phyloP scores from a whole-genome alignment of 2,888 invertebrate species.

The Artemia sinica region DNA sequence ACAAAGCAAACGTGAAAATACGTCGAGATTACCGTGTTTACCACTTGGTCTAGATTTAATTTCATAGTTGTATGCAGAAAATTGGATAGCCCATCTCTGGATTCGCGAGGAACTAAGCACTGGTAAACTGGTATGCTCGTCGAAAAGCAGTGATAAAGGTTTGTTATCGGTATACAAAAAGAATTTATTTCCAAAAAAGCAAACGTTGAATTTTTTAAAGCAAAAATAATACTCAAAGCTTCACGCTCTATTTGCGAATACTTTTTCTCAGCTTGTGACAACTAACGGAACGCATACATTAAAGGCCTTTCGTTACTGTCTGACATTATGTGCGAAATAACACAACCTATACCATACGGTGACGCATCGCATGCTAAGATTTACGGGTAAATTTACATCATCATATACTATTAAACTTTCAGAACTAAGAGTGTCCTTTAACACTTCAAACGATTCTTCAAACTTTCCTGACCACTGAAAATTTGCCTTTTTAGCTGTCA shows the following conservation, averaged over 20 bases:
- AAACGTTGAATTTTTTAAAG: conserved; percentile 32
- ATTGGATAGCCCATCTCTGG: conserved; percentile 27
- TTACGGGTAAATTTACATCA: conserved; percentile 27
- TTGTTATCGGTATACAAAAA: conserved; percentile 30
- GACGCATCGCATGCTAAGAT: conserved; percentile 32
- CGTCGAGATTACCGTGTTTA: conserved; percentile 29
- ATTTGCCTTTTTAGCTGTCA: too few species aligned
- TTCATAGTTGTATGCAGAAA: conserved; percentile 30
- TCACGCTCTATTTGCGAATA: conserved; percentile 30
- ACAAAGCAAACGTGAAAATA: conserved; percentile 27
- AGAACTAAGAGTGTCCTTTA: conserved; percentile 20
- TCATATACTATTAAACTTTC: conserved; percentile 28
- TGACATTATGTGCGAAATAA: conserved; percentile 29
- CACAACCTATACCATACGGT: conserved; percentile 29
- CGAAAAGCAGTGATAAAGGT: conserved; percentile 32
- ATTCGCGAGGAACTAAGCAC: conserved; percentile 28
- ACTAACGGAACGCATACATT: conserved; percentile 31
- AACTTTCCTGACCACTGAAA: too few species aligned
- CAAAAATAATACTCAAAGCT: too few species aligned
- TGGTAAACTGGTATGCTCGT: conserved; percentile 28
- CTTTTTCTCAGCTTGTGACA: conserved; percentile 31
- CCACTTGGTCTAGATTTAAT: conserved; percentile 28
- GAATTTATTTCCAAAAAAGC: conserved; percentile 31
- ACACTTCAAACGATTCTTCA: background rate
- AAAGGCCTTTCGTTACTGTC: conserved; percentile 32